phyloP scores from a whole-genome alignment of 2,113 vertebrate species.

The Dendropsophus ebraccatus region DNA sequence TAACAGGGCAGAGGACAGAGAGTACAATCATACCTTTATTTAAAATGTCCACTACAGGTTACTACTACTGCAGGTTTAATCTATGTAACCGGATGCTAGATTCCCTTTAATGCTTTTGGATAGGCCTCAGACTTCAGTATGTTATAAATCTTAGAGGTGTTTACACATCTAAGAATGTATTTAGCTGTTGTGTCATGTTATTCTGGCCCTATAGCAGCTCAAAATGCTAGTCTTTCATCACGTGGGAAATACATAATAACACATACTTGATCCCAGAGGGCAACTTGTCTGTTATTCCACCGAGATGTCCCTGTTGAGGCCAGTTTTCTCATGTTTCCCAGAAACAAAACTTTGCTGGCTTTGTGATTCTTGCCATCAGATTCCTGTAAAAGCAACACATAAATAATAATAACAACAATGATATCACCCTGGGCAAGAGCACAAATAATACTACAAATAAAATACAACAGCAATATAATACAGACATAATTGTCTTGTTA shows the following conservation, averaged over 20 bases:
- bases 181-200: not conserved
- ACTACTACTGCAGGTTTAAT: too few relatives aligned
- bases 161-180: too few relatives aligned
- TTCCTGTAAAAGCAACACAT: constrained; percentile 74
- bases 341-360: constrained; percentile 85
- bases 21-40: too few relatives aligned
- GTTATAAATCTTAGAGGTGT: not conserved
- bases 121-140: not conserved
- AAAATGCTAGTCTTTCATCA: not conserved
- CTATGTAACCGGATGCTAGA: too few relatives aligned
- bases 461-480: too few relatives aligned
- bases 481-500: too few relatives aligned
- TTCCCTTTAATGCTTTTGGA: not conserved
- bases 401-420: not conserved
- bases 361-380: constrained; percentile 80
- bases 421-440: not conserved
- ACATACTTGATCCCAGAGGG: constrained; percentile 88
- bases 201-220: not conserved
- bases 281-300: constrained; percentile 90
- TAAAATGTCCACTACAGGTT: too few relatives aligned
- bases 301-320: constrained; percentile 84
- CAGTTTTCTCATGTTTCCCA: constrained; percentile 85
- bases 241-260: not conserved
- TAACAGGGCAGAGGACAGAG: too few relatives aligned
- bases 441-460: not conserved